A percentile compares a stretch with the other conserved stretches of the same genome.
These are phyloP conservation scores for Anguilla obscura DNA, from an alignment of 2,797 vertebrate genomes.

Conservation along the genomic window DNA sequence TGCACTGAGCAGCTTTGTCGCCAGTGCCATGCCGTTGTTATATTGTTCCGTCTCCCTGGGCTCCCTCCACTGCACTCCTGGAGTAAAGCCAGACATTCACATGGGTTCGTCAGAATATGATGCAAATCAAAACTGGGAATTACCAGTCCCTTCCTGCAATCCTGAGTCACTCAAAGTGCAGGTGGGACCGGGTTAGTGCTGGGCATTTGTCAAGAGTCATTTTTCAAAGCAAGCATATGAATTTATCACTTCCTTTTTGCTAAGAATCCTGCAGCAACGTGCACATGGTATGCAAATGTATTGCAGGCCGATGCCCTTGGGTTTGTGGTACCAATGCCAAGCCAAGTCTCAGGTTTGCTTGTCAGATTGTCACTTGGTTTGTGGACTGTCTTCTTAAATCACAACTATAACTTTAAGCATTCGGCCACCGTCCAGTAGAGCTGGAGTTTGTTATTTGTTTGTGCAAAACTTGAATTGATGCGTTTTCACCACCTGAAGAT, in stretches of 20 bases:
- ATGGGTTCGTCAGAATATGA: background rate
- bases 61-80: background rate
- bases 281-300: background rate
- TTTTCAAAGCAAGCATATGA: background rate
- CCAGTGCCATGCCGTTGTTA: background rate
- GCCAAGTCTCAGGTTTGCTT: background rate
- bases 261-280: background rate
- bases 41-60: background rate
- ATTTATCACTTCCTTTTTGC: background rate
- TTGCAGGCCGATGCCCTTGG: background rate
- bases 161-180: background rate
- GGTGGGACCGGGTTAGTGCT: background rate
- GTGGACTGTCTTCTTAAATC: background rate
- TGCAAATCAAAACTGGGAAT: background rate
- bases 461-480: background rate
- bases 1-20: background rate
- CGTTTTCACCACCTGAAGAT: background rate
- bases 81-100: background rate
- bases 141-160: background rate
- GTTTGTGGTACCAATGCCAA: background rate
- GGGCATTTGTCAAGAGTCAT: background rate
- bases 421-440: background rate
- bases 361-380: background rate
- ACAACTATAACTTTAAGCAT: background rate
- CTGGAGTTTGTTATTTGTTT: background rate